Conservation (phyloP, 2,113 vertebrate genomes). For the Archocentrus centrarchus region DNA sequence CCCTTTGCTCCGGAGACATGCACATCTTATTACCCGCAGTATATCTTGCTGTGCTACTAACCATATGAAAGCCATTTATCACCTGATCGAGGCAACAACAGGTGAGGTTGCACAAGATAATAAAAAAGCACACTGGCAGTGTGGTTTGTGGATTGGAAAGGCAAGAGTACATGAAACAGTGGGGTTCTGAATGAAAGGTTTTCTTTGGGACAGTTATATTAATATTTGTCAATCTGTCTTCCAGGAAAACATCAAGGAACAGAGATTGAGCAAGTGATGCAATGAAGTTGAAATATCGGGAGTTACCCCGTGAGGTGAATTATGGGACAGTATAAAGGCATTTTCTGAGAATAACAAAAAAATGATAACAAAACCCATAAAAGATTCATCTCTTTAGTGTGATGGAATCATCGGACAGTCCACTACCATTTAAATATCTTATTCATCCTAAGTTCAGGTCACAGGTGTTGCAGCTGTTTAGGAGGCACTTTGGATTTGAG, state of each 20-base stretch:
- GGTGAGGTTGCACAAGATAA: slow-evolving; percentile 17
- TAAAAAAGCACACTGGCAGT: neutral
- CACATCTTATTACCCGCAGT: slow-evolving; percentile 27
- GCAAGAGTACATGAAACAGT: neutral
- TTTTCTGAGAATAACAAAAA: slow-evolving; percentile 39
- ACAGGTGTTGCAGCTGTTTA: neutral
- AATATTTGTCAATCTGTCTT: slow-evolving; percentile 44
- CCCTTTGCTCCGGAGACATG: slow-evolving; percentile 19
- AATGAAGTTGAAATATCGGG: slow-evolving; percentile 39
- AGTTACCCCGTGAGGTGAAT: slow-evolving; percentile 19
- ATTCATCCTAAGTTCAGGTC: neutral
- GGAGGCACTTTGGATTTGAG: neutral
- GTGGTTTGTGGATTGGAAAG: neutral
- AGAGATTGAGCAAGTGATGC: slow-evolving; percentile 38
- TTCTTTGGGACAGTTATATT: slow-evolving; percentile 9
- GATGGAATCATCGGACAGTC: neutral
- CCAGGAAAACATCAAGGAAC: slow-evolving; percentile 9
- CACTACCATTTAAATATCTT: neutral
- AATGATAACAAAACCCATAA: neutral
- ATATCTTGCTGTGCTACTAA: slow-evolving; percentile 29
- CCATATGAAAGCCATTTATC: slow-evolving; percentile 48
- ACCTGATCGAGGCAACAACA: slow-evolving; percentile 8
- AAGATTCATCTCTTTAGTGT: neutral
- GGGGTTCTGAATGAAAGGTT: slow-evolving; percentile 1
- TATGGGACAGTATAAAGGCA: neutral